phyloP scores from a whole-genome alignment of 2,113 vertebrate genomes.

The Muntiacus reevesi region DNA sequence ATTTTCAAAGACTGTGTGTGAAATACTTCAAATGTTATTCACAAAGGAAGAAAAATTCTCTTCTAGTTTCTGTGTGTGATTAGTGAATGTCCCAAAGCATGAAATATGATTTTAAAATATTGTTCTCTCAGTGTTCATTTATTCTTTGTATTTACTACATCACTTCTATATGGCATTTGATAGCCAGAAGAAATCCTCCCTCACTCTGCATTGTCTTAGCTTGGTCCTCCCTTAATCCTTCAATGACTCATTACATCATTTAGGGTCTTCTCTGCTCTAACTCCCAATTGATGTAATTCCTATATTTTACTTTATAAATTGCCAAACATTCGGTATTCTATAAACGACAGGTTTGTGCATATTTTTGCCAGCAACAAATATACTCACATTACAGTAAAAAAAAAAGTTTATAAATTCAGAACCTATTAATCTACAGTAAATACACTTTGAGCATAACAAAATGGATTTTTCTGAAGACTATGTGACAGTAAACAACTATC shows the following conservation, averaged over 20 bases:
- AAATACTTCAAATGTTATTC: not conserved
- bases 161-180: not conserved
- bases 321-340: not conserved
- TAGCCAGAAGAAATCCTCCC: not conserved
- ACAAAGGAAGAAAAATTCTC: not conserved
- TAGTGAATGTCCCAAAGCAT: not conserved
- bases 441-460: not conserved
- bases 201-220: not conserved
- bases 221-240: not conserved
- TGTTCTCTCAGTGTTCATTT: not conserved
- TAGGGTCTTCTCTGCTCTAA: not conserved
- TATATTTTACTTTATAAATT: not conserved
- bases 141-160: not conserved
- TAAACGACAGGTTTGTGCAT: not conserved
- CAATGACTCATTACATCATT: not conserved
- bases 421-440: not conserved
- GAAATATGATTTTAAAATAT: not conserved
- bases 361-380: not conserved
- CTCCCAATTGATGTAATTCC: not conserved
- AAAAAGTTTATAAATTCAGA: not conserved
- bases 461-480: not conserved
- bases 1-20: not conserved
- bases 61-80: not conserved
- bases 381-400: not conserved
- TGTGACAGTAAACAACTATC: not conserved